Conservation (phyloP, 2,888 invertebrate genomes). For the Selenia dentaria region DNA sequence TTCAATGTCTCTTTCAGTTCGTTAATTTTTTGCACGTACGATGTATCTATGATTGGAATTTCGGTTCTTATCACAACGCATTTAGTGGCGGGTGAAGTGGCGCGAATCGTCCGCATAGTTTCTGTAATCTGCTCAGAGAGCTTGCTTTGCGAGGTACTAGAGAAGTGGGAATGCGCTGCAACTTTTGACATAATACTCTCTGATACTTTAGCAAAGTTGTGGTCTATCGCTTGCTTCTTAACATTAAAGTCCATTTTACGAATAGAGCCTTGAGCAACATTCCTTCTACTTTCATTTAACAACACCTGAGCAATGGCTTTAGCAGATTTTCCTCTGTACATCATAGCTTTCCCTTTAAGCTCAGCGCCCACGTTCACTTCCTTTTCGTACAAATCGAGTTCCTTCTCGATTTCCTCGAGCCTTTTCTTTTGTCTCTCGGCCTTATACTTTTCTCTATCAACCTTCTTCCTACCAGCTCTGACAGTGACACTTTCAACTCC, state of each 20-base stretch:
- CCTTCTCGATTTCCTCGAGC: conserved; percentile 69
- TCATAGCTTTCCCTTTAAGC: conserved; percentile 80
- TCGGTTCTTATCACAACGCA: conserved; percentile 67
- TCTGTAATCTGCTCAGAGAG: conserved; percentile 52
- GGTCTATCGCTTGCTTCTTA: conserved; percentile 48
- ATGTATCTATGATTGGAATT: conserved; percentile 77
- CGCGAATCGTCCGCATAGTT: conserved; percentile 55
- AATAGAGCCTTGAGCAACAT: conserved; percentile 73
- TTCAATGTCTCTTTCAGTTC: conserved; percentile 86
- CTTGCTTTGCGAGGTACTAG: conserved; percentile 46
- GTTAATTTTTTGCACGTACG: conserved; percentile 84
- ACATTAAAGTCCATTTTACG: conserved; percentile 54
- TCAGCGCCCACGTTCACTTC: conserved; percentile 77
- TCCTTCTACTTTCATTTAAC: conserved; percentile 84
- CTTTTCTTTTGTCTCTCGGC: conserved; percentile 74
- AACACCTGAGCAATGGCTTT: conserved; percentile 88
- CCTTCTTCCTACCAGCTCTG: conserved; percentile 76
- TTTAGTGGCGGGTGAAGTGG: conserved; percentile 56
- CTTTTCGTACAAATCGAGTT: conserved; percentile 66
- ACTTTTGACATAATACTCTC: conserved; percentile 49
- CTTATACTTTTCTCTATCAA: conserved; percentile 63
- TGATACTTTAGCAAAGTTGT: conserved; percentile 46
- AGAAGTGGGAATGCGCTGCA: conserved; percentile 41
- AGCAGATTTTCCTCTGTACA: conserved; percentile 90
- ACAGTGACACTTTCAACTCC: conserved; percentile 78